Percentiles rank a stretch among this genome's conserved stretches.
Evolutionary conservation across 2,888 invertebrate species (phyloP).

Genomic region (Ectemnius continuus): DNA sequence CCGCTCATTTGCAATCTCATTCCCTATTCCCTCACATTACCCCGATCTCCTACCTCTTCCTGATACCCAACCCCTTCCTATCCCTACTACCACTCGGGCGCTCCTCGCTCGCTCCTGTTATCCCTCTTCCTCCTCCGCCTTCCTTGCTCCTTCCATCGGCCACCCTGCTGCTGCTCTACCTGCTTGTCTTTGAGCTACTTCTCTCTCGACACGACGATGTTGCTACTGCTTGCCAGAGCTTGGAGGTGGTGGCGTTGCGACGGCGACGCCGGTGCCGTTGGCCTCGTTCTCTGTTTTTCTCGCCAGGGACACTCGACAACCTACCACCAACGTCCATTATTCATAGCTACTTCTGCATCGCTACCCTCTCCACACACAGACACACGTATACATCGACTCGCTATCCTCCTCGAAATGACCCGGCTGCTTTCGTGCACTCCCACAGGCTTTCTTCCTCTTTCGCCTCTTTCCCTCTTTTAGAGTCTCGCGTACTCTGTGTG

Average conservation of each 20-base stretch:
- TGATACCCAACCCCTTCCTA: not conserved
- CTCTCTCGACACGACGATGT: constrained; percentile 3
- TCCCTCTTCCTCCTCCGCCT: constrained; percentile 23
- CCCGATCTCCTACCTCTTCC: constrained; percentile 23
- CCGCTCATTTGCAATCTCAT: constrained; percentile 60
- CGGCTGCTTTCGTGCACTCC: constrained; percentile 13
- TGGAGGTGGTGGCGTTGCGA: too few relatives aligned
- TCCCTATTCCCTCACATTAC: constrained; percentile 56
- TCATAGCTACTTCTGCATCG: constrained; percentile 62
- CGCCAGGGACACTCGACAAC: constrained; percentile 31
- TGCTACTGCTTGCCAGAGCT: too few relatives aligned
- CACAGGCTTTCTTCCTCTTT: too few relatives aligned
- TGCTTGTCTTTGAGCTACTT: constrained; percentile 24
- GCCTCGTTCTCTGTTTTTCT: constrained; percentile 24
- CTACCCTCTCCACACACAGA: constrained; percentile 52
- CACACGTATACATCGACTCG: too few relatives aligned
- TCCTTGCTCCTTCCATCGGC: constrained; percentile 12
- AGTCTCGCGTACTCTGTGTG: too few relatives aligned
- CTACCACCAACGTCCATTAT: constrained; percentile 57
- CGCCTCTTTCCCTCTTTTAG: not conserved
- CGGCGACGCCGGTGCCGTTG: not conserved
- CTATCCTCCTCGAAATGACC: constrained; percentile 41
- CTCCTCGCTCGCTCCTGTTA: not conserved
- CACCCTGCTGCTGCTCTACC: constrained; percentile 6
- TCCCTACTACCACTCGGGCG: too few relatives aligned